These are phyloP conservation scores for Trichogramma pretiosum DNA, from an alignment of 1,140 invertebrate genomes.

Conservation along the genomic window DNA sequence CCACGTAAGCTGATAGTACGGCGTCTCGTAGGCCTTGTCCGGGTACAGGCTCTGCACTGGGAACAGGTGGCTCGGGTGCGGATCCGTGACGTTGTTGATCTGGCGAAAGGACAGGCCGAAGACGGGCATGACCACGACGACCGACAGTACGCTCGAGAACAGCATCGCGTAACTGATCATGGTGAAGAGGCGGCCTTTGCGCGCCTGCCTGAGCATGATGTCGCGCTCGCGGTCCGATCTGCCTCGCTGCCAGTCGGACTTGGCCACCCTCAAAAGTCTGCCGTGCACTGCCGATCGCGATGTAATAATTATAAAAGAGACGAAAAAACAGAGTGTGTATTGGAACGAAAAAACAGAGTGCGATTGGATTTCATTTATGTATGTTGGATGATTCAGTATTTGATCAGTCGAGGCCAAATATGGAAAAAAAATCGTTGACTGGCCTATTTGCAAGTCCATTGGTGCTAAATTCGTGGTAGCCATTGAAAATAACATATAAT, in stretches of 20 bases:
- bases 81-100: neutral
- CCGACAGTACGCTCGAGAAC: neutral
- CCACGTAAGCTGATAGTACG: neutral
- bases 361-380: no score
- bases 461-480: no score
- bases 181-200: neutral
- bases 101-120: neutral
- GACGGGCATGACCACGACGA: neutral
- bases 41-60: neutral
- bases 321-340: no score
- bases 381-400: no score
- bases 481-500: no score
- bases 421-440: no score
- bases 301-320: no score
- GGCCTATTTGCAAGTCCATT: no score
- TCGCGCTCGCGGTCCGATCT: neutral
- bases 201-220: neutral
- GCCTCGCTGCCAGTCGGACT: neutral
- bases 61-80: neutral
- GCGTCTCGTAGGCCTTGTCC: neutral
- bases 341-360: no score
- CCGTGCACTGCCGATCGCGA: no score
- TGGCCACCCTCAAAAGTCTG: no score
- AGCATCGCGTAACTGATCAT: neutral
- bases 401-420: no score